Evolutionary conservation across 2,888 invertebrate genomes (phyloP), one percentile per base, ranked within the genome.

Genomic region (Tanypteryx hageni): DNA sequence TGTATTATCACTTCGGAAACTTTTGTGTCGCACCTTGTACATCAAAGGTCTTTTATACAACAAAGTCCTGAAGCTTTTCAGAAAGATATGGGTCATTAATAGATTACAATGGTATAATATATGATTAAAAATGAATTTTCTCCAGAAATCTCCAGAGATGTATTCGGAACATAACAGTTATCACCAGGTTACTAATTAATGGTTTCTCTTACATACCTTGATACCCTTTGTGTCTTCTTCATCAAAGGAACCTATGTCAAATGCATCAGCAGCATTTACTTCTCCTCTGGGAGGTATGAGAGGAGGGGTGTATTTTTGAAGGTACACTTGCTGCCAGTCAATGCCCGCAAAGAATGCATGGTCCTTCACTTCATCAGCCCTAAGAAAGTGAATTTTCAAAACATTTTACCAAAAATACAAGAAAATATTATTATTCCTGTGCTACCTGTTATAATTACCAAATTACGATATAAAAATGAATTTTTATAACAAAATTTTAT

Each of bases 181-280:
- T 22, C 11, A 76, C 14, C 0, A 27, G 27, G 1, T 27, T 27
- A 13, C 22, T 76, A 27, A 9, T 13, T 0, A 22, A n/a, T 13
- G 18, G 11, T 27, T 76, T 27, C 16, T 10, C 8, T 27, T 22
- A 27, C 27, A 64, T 94, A 97, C 97, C 96, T 99, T 99, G 94
- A 99, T 99, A 93, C 99, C 99, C 95, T 99, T 99, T 59, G 99
- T 99, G 95, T 99, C 99, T 95, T 99, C 99, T 95, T 99, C 99
- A 95, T 99, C 99, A 95, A 99, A 99, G 93, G 99, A 99, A 93
- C 99, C 99, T 94, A 99, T 99, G 95, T 99, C 99, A 95, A 99
- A 99, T 57, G 99, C 99, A 95, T 99, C 99, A 0, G 99, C 99
- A 5, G 99, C 99, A 95, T 99, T 99, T 58, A 99, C 99, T 95